A percentile compares a stretch with the other conserved stretches of the same genome.
Evolutionary conservation across 2,888 invertebrate genomes (phyloP).

Genomic region (Caenorhabditis uteleia): DNA sequence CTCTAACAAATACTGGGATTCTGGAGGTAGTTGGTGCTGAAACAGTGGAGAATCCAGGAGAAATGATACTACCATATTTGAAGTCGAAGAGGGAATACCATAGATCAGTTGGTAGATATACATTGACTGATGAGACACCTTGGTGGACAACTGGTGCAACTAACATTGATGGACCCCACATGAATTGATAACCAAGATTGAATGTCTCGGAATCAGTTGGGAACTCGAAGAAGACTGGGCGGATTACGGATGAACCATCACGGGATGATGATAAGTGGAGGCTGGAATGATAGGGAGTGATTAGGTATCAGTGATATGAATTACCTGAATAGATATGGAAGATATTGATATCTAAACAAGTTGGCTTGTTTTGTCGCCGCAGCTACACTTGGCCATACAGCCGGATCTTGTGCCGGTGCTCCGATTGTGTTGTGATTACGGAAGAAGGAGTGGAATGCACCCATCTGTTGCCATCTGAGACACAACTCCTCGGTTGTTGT

Average conservation of each 20-base stretch:
- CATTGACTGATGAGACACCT: constrained; percentile 51
- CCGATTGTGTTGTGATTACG: constrained; percentile 66
- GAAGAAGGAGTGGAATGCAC: constrained; percentile 65
- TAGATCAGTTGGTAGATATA: constrained; percentile 70
- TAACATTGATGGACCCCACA: constrained; percentile 62
- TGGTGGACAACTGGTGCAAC: constrained; percentile 49
- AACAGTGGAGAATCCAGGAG: constrained; percentile 38
- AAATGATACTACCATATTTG: constrained; percentile 39
- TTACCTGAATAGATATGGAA: constrained; percentile 65
- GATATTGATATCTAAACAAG: constrained; percentile 62
- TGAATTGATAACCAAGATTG: constrained; percentile 60
- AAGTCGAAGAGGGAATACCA: constrained; percentile 68
- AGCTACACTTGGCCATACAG: constrained; percentile 64
- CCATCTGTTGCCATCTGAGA: constrained; percentile 75
- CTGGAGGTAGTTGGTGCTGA: constrained; percentile 56
- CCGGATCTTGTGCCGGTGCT: constrained; percentile 61
- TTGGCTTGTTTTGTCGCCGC: constrained; percentile 62
- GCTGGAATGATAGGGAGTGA: constrained; percentile 31
- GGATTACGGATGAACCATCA: constrained; percentile 57
- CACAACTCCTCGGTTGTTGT: constrained; percentile 73
- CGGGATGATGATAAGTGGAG: constrained; percentile 55
- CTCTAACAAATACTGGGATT: constrained; percentile 61
- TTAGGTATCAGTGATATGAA: neutral
- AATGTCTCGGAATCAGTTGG: constrained; percentile 49
- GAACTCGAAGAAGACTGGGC: constrained; percentile 65